Conservation (phyloP, 1,140 invertebrate genomes). For the Calosoma granatense region DNA sequence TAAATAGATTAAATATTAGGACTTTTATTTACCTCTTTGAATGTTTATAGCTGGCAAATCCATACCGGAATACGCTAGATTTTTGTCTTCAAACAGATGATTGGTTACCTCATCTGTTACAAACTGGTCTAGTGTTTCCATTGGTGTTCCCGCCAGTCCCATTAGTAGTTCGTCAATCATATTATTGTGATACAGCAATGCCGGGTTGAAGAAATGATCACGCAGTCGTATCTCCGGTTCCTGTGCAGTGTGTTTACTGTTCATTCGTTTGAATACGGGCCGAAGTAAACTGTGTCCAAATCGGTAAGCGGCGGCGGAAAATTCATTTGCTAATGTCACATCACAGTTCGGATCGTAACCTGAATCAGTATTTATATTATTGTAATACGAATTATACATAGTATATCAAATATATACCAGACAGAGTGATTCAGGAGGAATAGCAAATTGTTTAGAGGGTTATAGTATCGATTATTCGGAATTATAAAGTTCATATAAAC, state of each 20-base stretch:
- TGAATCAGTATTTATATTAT: too few species aligned
- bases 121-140: constrained; percentile 48
- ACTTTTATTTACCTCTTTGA: constrained; percentile 33
- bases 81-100: constrained; percentile 47
- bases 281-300: constrained; percentile 78
- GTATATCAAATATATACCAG: too few species aligned
- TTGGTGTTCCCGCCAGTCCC: constrained; percentile 44
- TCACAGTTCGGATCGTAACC: constrained; percentile 60
- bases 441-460: not conserved
- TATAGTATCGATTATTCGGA: too few species aligned
- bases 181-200: constrained; percentile 25
- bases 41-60: constrained; percentile 41
- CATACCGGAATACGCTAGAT: constrained; percentile 37
- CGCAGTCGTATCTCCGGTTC: constrained; percentile 39
- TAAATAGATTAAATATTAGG: too few species aligned
- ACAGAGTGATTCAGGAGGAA: too few species aligned
- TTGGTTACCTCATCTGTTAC: constrained; percentile 48
- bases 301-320: constrained; percentile 75
- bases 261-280: constrained; percentile 46
- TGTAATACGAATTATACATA: too few species aligned
- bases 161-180: constrained; percentile 46
- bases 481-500: too few species aligned
- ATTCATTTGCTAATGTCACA: constrained; percentile 74
- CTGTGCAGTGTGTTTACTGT: constrained; percentile 34
- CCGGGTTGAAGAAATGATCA: constrained; percentile 54